Percentiles rank a stretch among this genome's conserved stretches.
phyloP scores from a whole-genome alignment of 1,140 invertebrate genomes.

The Sinonovacula constricta region DNA sequence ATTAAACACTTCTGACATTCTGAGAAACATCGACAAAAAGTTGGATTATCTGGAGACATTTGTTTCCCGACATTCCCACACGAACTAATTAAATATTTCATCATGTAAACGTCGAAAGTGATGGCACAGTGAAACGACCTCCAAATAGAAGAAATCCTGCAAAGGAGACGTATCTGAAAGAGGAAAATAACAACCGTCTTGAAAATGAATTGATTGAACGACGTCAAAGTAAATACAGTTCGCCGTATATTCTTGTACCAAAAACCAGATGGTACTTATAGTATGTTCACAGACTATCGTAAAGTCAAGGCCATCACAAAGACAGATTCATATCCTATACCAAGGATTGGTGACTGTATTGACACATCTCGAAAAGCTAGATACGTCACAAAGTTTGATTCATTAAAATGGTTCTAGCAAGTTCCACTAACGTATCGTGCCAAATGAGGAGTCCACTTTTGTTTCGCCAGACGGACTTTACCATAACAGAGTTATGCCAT shows the following conservation, averaged over 20 bases:
- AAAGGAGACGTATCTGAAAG: slow-evolving; percentile 76
- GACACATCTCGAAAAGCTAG: slow-evolving; percentile 32
- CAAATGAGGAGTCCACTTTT: slow-evolving; percentile 34
- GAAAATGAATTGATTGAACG: slow-evolving; percentile 55
- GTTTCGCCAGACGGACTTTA: slow-evolving; percentile 64
- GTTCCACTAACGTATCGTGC: slow-evolving; percentile 33
- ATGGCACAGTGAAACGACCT: slow-evolving; percentile 40
- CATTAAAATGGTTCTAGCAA: slow-evolving; percentile 45
- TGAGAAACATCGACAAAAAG: slow-evolving; percentile 24
- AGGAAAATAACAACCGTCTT: slow-evolving; percentile 66
- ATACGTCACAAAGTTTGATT: slow-evolving; percentile 51
- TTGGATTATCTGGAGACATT: slow-evolving; percentile 3
- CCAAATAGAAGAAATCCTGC: slow-evolving; percentile 52
- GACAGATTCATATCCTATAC: slow-evolving; percentile 37
- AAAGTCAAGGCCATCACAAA: slow-evolving; percentile 47
- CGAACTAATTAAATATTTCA: slow-evolving; percentile 11
- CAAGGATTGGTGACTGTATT: slow-evolving; percentile 45
- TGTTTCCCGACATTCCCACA: slow-evolving; percentile 38
- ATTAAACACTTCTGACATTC: slow-evolving; percentile 26
- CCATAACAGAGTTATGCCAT: slow-evolving; percentile 77
- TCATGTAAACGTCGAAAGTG: slow-evolving; percentile 42
- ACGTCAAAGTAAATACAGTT: slow-evolving; percentile 43
- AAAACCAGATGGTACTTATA: slow-evolving; percentile 43
- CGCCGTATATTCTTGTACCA: slow-evolving; percentile 51
- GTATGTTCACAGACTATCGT: slow-evolving; percentile 47